A percentile compares a stretch with the other conserved stretches of the same genome.
These are phyloP conservation scores for Semaprochilodus insignis DNA, from an alignment of 2,797 vertebrate species.

Conservation along the genomic window DNA sequence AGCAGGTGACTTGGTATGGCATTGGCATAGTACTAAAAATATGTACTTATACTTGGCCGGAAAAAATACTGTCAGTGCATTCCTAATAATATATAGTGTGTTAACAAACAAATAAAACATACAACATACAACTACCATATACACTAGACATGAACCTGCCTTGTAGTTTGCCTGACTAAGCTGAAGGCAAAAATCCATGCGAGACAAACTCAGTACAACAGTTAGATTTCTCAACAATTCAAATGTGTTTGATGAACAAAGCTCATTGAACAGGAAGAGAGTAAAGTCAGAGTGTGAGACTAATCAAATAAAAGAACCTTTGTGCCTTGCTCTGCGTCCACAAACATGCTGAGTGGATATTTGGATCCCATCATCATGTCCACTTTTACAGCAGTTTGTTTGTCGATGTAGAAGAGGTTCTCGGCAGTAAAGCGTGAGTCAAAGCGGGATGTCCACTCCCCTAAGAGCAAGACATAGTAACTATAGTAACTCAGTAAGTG, in stretches of 20 bases:
- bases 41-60: too few species aligned
- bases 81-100: too few species aligned
- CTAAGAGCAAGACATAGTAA: constrained; percentile 72
- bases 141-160: too few species aligned
- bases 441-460: constrained; percentile 88
- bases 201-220: neutral
- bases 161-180: too few species aligned
- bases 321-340: constrained; percentile 77
- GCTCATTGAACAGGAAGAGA: neutral
- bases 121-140: too few species aligned
- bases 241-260: neutral
- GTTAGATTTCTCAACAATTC: neutral
- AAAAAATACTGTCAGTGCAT: too few species aligned
- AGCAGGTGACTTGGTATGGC: too few species aligned
- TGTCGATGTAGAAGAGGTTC: constrained; percentile 83
- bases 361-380: constrained; percentile 89
- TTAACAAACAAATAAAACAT: too few species aligned
- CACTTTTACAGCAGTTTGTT: constrained; percentile 77
- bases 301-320: constrained; percentile 70
- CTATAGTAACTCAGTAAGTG: too few species aligned
- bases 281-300: neutral
- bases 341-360: constrained; percentile 85
- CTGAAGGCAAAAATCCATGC: neutral
- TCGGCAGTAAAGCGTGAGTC: constrained; percentile 81
- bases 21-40: too few species aligned